Percentiles rank a stretch among this genome's conserved stretches.
phyloP scores from a whole-genome alignment of 1,140 invertebrate genomes.

The Ladona fulva region DNA sequence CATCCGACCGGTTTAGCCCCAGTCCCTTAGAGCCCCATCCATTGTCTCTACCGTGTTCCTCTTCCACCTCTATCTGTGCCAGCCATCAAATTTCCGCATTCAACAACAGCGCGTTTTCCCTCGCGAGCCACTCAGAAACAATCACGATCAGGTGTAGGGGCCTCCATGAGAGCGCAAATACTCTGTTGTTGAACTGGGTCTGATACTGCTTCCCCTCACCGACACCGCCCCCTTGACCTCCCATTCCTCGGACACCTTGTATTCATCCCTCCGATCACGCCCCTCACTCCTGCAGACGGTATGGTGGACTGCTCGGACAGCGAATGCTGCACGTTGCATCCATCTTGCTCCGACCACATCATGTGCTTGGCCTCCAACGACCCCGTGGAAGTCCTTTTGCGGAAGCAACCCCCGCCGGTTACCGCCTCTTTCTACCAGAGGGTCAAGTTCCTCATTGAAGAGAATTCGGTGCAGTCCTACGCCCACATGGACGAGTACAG shows the following conservation, averaged over 20 bases:
- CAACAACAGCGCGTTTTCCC: too few species aligned
- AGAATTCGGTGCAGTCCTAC: conserved; percentile 96
- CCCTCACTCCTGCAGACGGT: conserved; percentile 60
- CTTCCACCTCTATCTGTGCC: too few species aligned
- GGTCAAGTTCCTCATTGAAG: conserved; percentile 96
- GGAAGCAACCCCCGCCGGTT: conserved; percentile 91
- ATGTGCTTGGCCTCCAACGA: conserved; percentile 93
- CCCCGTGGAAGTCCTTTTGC: conserved; percentile 85
- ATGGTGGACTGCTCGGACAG: conserved; percentile 96
- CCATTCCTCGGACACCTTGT: neutral
- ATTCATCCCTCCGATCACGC: too few species aligned
- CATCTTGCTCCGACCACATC: conserved; percentile 75
- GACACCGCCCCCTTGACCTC: neutral
- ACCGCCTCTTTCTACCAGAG: conserved; percentile 96
- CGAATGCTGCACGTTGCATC: conserved; percentile 85
- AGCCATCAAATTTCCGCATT: too few species aligned
- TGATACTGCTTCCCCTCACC: too few species aligned
- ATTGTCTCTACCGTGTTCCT: too few species aligned
- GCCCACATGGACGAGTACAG: conserved; percentile 94
- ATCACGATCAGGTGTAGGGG: too few species aligned
- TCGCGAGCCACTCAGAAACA: too few species aligned
- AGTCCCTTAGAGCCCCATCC: too few species aligned
- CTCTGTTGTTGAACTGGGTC: too few species aligned
- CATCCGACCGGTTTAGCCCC: too few species aligned
- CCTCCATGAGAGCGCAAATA: too few species aligned